Evolutionary conservation across 2,888 invertebrate species (phyloP).

Genomic region (Stenotaenia linearis): DNA sequence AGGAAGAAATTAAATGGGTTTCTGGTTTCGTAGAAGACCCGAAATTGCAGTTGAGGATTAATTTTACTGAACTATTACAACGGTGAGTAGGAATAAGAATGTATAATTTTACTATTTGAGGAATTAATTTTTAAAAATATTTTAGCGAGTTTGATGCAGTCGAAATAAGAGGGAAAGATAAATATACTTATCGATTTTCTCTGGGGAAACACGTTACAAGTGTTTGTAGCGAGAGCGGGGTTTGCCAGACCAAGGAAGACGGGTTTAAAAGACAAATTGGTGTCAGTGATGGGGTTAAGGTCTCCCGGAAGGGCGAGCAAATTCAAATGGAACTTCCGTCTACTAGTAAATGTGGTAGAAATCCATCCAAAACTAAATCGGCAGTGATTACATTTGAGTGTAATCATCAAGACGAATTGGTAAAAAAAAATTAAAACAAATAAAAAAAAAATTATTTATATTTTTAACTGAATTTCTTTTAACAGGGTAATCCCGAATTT

Average conservation of each 20-base stretch:
- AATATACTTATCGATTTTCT: background rate
- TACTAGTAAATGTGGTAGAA: background rate
- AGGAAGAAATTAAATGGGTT: background rate
- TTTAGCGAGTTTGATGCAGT: background rate
- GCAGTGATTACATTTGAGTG: slow-evolving; percentile 5
- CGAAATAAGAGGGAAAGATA: background rate
- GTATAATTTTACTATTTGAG: too few relatives aligned
- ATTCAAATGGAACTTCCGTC: background rate
- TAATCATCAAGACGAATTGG: background rate
- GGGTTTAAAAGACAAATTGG: background rate
- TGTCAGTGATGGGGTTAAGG: background rate
- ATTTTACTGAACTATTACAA: background rate
- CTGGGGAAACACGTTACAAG: background rate
- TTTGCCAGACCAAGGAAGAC: background rate
- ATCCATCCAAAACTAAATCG: background rate
- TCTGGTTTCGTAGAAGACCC: background rate
- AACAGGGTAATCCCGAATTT: slow-evolving; percentile 27
- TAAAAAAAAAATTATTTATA: background rate
- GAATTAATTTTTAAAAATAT: background rate
- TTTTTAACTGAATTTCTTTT: background rate
- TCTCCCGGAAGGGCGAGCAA: background rate
- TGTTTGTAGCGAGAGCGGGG: too few relatives aligned
- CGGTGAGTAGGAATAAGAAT: background rate
- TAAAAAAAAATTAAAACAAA: background rate
- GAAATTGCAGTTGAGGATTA: background rate